Conservation (phyloP, 92 coral and sea anemone species). For the Actinernus sp. region DNA sequence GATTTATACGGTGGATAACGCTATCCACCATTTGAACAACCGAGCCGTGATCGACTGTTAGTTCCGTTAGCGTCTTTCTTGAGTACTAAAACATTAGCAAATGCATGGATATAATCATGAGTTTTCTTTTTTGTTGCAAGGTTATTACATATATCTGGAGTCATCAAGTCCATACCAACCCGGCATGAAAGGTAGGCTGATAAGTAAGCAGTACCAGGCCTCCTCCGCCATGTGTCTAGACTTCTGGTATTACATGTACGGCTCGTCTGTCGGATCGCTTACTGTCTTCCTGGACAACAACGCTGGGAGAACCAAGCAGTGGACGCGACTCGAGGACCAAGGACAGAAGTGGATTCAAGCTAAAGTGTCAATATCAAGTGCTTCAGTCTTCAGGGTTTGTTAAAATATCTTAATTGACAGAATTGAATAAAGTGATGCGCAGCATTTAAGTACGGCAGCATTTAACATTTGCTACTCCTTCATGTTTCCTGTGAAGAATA, state of each 20-base stretch:
- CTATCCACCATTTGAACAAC: not conserved
- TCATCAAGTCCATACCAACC: constrained; percentile 40
- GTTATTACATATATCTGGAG: constrained; percentile 31
- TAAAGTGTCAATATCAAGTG: constrained; percentile 17
- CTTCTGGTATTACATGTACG: constrained; percentile 49
- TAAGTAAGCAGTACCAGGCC: constrained; percentile 37
- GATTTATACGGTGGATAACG: not conserved
- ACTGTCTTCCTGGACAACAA: constrained; percentile 10
- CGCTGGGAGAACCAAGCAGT: constrained; percentile 3
- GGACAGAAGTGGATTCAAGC: constrained; percentile 31
- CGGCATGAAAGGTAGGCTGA: constrained; percentile 32
- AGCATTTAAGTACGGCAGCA: constrained; percentile 6
- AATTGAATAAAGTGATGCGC: too few species aligned
- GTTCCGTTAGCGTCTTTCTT: too few species aligned
- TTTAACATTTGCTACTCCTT: too few species aligned
- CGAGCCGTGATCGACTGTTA: too few species aligned
- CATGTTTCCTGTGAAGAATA: too few species aligned
- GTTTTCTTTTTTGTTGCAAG: not conserved
- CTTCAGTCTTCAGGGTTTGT: constrained; percentile 13
- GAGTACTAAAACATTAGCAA: too few species aligned
- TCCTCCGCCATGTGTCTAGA: constrained; percentile 44
- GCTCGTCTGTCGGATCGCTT: constrained; percentile 12
- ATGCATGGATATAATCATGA: too few species aligned
- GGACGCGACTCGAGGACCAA: constrained; percentile 20
- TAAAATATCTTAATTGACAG: constrained; percentile 13